Base-by-base conservation (phyloP, 2,888 invertebrate species). In the Drosophila phalerata region DNA sequence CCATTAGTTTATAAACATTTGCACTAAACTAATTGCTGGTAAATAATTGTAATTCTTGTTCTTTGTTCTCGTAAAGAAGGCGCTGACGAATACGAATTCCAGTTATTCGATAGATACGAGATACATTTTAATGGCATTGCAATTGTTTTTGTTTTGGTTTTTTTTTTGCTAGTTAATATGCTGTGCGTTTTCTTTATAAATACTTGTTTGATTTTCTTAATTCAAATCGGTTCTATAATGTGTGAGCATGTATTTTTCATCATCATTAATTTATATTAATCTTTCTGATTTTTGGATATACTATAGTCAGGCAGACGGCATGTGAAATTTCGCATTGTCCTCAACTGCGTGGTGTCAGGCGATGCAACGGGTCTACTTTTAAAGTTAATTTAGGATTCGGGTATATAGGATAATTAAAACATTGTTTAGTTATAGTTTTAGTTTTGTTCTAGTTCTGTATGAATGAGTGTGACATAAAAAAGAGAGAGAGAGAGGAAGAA, bases 121-220 rank as follows among this genome's bases (percentile, higher is more conserved):
- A 32, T 69, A 38, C 52, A 62, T 57, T 58, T 69, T 60, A 78
- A 69, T 77, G 79, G 58, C 69, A 66, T 77, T 78, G 61, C 73
- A 55, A 65, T 73, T 70, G 65, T 70, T 52, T 43, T 22, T 13
- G 19, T 19, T 19, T 22, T 72, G 6, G 6, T 30, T 30, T 9
- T 65, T 8, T 30, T 30, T 30, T 30, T 65, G 74, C 71, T 75
- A 62, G 60, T 69, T 73, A 58, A 66, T 47, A 60, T 79, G 73
- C 85, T 88, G 88, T 83, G 82, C 85, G 82, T 73, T 76, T 49
- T 63, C 53, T 67, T 69, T 57, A 34, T 37, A 70, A 69, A 58
- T 67, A 57, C 38, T 40, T 57, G 19, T 32, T 52, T 55, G 55
- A 19, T 52, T 76, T 76, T 69, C 56, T 74, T 81, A 61, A 71